A percentile compares a stretch with the other conserved stretches of the same genome.
Conservation (phyloP, 53 echinoderm and acorn worm genomes). For the Zoroaster sp. region DNA sequence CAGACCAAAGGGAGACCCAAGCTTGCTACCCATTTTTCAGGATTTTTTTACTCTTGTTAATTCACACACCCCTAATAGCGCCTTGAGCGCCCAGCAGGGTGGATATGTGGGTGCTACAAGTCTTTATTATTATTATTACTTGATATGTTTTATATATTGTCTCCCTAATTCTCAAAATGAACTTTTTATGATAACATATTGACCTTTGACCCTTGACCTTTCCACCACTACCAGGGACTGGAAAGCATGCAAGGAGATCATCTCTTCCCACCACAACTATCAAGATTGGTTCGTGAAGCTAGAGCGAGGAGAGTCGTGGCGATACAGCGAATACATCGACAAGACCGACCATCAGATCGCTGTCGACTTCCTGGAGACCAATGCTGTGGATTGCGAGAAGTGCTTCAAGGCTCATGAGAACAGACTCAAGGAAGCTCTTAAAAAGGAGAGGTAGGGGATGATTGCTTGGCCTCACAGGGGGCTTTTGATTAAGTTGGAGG, state of each 20-base stretch:
- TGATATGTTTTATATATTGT: no score
- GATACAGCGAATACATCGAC: slow-evolving; percentile 76
- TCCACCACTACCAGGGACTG: slow-evolving; percentile 66
- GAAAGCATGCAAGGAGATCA: slow-evolving; percentile 65
- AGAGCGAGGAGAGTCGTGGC: slow-evolving; percentile 61
- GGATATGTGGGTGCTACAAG: no score
- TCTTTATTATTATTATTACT: no score
- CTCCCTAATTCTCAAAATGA: no score
- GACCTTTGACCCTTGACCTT: not conserved
- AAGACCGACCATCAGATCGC: slow-evolving; percentile 72
- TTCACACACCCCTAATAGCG: no score
- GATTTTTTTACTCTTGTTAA: no score
- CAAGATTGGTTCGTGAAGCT: slow-evolving; percentile 77
- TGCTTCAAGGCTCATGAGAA: slow-evolving; percentile 79
- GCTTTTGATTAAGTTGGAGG: no score
- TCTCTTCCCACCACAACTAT: slow-evolving; percentile 60
- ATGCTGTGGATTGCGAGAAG: slow-evolving; percentile 70
- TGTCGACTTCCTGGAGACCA: slow-evolving; percentile 68
- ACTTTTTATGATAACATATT: not conserved
- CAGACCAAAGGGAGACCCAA: no score
- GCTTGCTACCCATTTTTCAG: no score
- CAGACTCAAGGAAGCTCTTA: slow-evolving; percentile 77
- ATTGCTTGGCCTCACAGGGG: no score
- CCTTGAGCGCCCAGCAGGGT: no score
- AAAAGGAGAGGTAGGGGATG: slow-evolving; percentile 87